Base-by-base conservation (phyloP, 2,888 invertebrate genomes). In the Chloromyia formosa region DNA sequence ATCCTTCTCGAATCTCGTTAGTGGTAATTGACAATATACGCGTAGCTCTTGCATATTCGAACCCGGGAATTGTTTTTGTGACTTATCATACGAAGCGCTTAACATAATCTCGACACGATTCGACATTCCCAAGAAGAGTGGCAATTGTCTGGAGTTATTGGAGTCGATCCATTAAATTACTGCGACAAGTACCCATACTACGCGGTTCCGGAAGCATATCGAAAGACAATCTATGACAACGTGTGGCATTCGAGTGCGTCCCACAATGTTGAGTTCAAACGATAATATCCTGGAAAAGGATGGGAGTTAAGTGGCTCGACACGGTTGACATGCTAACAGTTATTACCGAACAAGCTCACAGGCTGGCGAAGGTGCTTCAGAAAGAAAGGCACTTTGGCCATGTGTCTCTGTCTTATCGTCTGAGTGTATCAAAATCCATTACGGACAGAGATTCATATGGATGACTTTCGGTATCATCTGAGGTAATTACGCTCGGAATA, bases 391-490 rank as follows among this genome's bases (percentile, higher is more conserved):
- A 18, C 20, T 10, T 18, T 2, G 56, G 7, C 10, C 10, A 56
- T 56, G 18, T 56, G 18, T 56, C 56, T 12, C 22, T 22, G 27
- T 27, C 12, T 75, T 62, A 75, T 75, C 75, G 20, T 16, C 53
- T n/a, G 53, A 23, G 16, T 54, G 71, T 58, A 75, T 75, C 75
- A 53, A 27, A 42, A 64, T 40, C 7, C 64, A 14, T 64, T 18
- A 14, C 35, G 2, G 7, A 9, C 20, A n/a, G 3, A 64, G 18
- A 9, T 18, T 40, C 49, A 49, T 49, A 61, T 76, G 72, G 74
- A 76, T 76, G 74, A 40, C 76, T 64, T 74, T 74, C 74, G 58
- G 40, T 45, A 20, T 22, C 62, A 76, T 76, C 71, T 76, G 18
- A 16, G 64, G 64, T 71, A 76, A 74, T 76, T 76, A 76, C 64